Evolutionary conservation across 2,888 invertebrate species (phyloP).

Genomic region (Drosophila merina): DNA sequence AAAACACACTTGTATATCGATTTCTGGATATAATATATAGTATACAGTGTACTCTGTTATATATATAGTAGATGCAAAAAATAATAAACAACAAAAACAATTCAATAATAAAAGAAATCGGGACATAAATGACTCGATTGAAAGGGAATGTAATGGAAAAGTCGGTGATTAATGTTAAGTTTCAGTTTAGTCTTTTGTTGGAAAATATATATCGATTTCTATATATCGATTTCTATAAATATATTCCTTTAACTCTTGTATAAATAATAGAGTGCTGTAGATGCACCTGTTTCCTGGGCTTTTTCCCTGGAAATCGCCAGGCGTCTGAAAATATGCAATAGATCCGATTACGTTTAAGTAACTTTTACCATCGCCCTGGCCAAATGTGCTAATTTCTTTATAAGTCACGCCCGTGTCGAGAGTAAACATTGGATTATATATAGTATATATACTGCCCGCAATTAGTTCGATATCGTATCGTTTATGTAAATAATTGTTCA

Average conservation of each 20-base stretch:
- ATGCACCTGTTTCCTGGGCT: background rate
- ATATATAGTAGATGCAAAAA: constrained; percentile 15
- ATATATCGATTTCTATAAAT: background rate
- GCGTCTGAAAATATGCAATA: constrained; percentile 52
- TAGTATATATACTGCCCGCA: constrained; percentile 28
- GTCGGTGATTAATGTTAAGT: constrained; percentile 28
- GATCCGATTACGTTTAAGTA: constrained; percentile 29
- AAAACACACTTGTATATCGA: constrained; percentile 7
- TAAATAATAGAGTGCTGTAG: too few relatives aligned
- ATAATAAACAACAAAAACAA: constrained; percentile 21
- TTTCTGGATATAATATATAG: background rate
- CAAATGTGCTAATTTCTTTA: constrained; percentile 65
- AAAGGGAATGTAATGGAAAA: constrained; percentile 47
- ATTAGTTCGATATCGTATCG: constrained; percentile 60
- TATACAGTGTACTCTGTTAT: too few relatives aligned
- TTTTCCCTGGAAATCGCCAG: constrained; percentile 27
- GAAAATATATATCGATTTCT: constrained; percentile 14
- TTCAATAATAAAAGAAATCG: constrained; percentile 31
- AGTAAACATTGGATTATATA: constrained; percentile 20
- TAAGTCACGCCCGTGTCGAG: constrained; percentile 42
- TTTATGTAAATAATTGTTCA: constrained; percentile 51
- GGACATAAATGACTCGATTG: constrained; percentile 26
- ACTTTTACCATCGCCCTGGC: constrained; percentile 32
- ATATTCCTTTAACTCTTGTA: too few relatives aligned
- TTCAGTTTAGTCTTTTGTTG: constrained; percentile 15